phyloP scores from a whole-genome alignment of 2,113 vertebrate species.

The Cottus gobio region DNA sequence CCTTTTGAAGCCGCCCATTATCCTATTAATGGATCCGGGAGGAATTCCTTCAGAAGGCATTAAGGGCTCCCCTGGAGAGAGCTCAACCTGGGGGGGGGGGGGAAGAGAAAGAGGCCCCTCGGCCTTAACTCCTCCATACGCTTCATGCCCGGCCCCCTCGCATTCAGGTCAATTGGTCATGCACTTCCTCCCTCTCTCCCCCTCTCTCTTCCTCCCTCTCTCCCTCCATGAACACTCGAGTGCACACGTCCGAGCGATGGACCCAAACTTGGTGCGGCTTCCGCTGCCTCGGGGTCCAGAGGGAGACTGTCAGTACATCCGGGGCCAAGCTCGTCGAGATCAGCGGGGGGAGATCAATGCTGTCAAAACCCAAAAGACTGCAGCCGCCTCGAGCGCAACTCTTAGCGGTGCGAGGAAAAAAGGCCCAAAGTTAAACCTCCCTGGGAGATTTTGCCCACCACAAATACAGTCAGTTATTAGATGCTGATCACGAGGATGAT shows the following conservation, averaged over 20 bases:
- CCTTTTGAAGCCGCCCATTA: conserved; percentile 55
- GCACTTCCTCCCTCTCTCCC: conserved; percentile 30
- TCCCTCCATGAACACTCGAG: conserved; percentile 30
- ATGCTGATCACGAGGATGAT: neutral
- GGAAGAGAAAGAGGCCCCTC: conserved; percentile 33
- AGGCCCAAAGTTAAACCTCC: neutral
- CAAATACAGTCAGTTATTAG: neutral
- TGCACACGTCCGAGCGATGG: conserved; percentile 10
- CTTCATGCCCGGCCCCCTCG: conserved; percentile 40
- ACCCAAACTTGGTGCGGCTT: conserved; percentile 37
- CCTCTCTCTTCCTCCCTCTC: neutral
- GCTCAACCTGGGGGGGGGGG: conserved; percentile 25
- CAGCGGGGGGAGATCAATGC: conserved; percentile 31
- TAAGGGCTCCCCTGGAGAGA: conserved; percentile 60
- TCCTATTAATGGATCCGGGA: conserved; percentile 66
- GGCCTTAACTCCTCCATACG: conserved; percentile 16
- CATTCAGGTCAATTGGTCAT: conserved; percentile 69
- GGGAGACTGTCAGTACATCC: conserved; percentile 24
- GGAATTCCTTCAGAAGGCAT: conserved; percentile 75
- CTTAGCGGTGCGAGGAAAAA: conserved; percentile 1
- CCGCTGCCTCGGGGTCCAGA: neutral
- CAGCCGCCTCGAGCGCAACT: neutral
- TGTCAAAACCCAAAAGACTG: conserved; percentile 29
- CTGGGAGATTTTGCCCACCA: neutral
- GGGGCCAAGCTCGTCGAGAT: conserved; percentile 21